Percentiles rank a stretch among this genome's conserved stretches.
These are phyloP conservation scores for Tauraco erythrolophus DNA, from an alignment of 2,113 vertebrate species.

Conservation along the genomic window DNA sequence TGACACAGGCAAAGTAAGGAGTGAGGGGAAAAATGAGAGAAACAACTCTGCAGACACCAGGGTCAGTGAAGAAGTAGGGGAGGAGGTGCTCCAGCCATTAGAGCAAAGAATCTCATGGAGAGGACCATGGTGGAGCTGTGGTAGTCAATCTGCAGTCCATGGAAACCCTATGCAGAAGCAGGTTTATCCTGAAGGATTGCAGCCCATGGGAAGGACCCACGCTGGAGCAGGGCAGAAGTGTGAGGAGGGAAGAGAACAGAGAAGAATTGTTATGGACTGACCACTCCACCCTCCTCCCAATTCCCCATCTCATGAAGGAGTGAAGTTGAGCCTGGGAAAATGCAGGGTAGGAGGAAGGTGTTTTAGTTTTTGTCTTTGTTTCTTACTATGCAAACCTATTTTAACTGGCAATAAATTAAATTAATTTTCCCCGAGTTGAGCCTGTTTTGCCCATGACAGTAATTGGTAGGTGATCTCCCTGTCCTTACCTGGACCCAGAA, in stretches of 20 bases:
- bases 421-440: neutral
- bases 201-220: accelerated
- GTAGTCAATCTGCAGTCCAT: neutral
- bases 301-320: neutral
- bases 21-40: neutral
- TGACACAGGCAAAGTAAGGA: neutral
- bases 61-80: neutral
- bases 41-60: neutral
- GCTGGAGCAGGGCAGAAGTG: neutral
- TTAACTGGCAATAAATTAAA: neutral
- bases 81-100: too few species aligned
- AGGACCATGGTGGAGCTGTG: neutral
- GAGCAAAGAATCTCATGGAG: neutral
- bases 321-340: neutral
- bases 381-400: neutral
- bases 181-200: neutral
- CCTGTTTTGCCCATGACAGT: neutral
- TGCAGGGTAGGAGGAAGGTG: neutral
- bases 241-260: neutral
- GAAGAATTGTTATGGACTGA: neutral
- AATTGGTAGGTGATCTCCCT: neutral
- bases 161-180: neutral
- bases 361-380: neutral
- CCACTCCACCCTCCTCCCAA: neutral
- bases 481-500: neutral